Conservation (phyloP, 35 echinoderm and acorn worm genomes). For the Strongylocentrotus purpuratus region DNA sequence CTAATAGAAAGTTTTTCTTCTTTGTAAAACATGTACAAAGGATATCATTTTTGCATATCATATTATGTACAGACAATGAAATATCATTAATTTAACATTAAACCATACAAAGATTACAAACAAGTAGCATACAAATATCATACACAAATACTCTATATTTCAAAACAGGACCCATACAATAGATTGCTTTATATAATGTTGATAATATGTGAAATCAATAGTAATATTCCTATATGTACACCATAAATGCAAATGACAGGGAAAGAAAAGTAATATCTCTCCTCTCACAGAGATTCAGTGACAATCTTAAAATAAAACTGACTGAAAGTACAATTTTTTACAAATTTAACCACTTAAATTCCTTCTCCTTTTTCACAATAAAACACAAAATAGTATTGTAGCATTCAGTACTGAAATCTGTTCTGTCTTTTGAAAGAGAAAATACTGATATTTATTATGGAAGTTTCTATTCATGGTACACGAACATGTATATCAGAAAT, state of each 20-base stretch:
- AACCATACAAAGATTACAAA: background rate
- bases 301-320: background rate
- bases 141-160: background rate
- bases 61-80: slow-evolving; percentile 4
- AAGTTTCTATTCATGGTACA: background rate
- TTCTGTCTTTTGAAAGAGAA: background rate
- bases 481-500: background rate
- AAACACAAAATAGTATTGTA: background rate
- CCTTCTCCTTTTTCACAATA: background rate
- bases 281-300: background rate
- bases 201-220: background rate
- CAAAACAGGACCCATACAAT: background rate
- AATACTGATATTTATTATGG: background rate
- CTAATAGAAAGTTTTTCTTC: background rate
- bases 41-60: slow-evolving; percentile 3
- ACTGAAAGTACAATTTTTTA: background rate
- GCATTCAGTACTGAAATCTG: background rate
- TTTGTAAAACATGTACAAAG: background rate
- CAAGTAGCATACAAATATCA: background rate
- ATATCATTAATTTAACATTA: background rate
- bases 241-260: background rate
- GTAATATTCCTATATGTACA: background rate
- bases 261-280: background rate
- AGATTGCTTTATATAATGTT: background rate
- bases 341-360: background rate